Base-by-base conservation (phyloP, 2,797 vertebrate genomes). In the Momotus momota region DNA sequence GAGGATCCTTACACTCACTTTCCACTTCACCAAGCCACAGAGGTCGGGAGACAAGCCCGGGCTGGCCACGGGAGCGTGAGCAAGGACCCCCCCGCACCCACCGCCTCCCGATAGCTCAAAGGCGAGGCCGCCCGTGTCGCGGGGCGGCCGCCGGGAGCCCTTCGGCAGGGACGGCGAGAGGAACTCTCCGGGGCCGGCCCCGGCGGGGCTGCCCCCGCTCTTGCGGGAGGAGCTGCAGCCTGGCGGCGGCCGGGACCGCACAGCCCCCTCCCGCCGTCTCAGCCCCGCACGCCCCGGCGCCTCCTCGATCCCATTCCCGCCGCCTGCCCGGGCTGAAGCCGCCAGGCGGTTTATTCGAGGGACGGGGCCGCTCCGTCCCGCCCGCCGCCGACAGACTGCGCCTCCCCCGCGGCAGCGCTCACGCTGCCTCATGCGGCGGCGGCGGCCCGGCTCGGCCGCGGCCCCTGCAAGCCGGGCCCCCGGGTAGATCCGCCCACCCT, bases 41-140 rank as follows among this genome's bases (percentile, higher is more conserved):
- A 12, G 38, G 9, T 4, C 7, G 27, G 70, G 15, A 29, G 17
- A 7, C 14, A 18, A 22, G 23, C 60, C 27, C 33, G 40, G 4
- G 5, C 20, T 1, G n/a, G 27, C 51, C 51, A 2, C 16, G 16
- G 43, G 18, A 29, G n/a, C 45, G 4, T n/a, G 6, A 14, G 25
- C 16, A 22, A 21, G 67, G 20, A 5, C 27, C 38, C 72, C 72
- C 4, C 41, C 25, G 5, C 6, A 13, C 10, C 49, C 73, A 22
- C 80, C 18, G 26, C 2, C 14, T 38, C 49, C 58, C 40, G 2
- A 0, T 23, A 3, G 23, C 4, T 25, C 29, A 3, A 12, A 3
- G 11, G 16, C 33, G 41, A 57, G 55, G 7, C 55, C 62, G 3
- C 41, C 14, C 35, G 10, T 3, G 35, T 31, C 4, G 41, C 27